Base-by-base conservation (phyloP, 2,113 vertebrate genomes). In the Zapus hudsonius region DNA sequence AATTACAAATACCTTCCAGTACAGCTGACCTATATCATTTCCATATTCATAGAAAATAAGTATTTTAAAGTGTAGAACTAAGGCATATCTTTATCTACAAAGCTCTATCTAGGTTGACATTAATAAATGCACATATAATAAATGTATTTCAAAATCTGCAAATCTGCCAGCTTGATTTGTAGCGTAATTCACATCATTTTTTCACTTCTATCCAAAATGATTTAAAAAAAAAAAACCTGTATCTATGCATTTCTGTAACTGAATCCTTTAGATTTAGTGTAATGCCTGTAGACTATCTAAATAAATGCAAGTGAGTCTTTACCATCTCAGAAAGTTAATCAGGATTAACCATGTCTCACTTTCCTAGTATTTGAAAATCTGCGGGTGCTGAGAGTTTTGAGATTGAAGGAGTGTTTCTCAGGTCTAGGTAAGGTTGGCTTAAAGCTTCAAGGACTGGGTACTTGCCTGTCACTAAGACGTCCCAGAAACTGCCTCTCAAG, bases 61-160 rank as follows among this genome's bases (percentile, higher is more conserved):
- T 87, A 90, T 69, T 88, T 70, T 19, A 85, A 94, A 33, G 1
- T 80, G 3, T 33, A 74, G n/a, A 84, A 42, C 6, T 16, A 90
- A 42, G 15, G 20, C 2, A 33, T 44, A 66, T 66, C n/a, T 61
- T 83, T 86, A 11, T 94, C 9, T 80, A n/a, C n/a, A 87, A 27
- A 91, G 61, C 25, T 91, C 31, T 83, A 89, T 55, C 20, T 81
- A 87, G 7, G 22, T 47, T 87, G 83, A 87, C 10, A 84, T 70
- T 29, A 70, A 75, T 75, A 29, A 89, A 87, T 15, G 61, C 70
- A 81, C 4, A 22, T 89, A n/a, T 31, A 70, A n/a, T 88, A 82
- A 90, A 78, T 38, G 36, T 29, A 76, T 38, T 82, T 83, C 61
- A n/a, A 40, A 59, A 91, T 63, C 36, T 91, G 36, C 7, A 74